phyloP scores from a whole-genome alignment of 2,888 invertebrate species.

The Trichopoda pennipes region DNA sequence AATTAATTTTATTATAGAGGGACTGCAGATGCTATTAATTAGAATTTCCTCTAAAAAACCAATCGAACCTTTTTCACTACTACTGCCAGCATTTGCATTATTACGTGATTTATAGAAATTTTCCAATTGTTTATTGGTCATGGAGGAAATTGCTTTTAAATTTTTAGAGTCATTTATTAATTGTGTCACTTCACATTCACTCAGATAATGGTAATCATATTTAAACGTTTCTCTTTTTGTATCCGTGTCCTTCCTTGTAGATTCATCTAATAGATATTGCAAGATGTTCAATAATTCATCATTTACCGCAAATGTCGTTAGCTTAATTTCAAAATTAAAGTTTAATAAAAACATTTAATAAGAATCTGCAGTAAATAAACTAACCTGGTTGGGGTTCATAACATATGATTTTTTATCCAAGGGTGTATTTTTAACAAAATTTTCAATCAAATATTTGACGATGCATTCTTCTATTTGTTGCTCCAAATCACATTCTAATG shows the following conservation, averaged over 20 bases:
- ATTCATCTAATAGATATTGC: conserved; percentile 55
- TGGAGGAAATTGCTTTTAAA: conserved; percentile 62
- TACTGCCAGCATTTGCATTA: not conserved
- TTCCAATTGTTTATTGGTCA: conserved; percentile 69
- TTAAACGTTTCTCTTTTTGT: conserved; percentile 71
- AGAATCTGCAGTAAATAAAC: not conserved
- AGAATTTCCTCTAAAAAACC: conserved; percentile 76
- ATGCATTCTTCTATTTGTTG: conserved; percentile 83
- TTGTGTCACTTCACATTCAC: conserved; percentile 75
- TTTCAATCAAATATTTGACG: conserved; percentile 85
- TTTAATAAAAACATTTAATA: not conserved
- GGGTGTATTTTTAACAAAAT: conserved; percentile 83
- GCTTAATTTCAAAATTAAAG: conserved; percentile 35
- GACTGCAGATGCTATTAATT: conserved; percentile 86
- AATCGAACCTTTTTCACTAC: conserved; percentile 3
- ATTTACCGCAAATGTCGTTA: conserved; percentile 67
- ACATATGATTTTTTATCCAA: conserved; percentile 81
- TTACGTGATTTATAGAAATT: conserved; percentile 68
- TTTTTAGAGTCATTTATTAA: conserved; percentile 24
- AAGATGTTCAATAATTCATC: conserved; percentile 70
- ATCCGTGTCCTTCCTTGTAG: not conserved
- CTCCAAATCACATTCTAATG: conserved; percentile 81
- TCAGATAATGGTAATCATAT: conserved; percentile 79
- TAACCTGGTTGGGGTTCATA: conserved; percentile 87
- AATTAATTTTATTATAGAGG: conserved; percentile 83